Percentiles rank a stretch among this genome's conserved stretches.
phyloP scores from a whole-genome alignment of 1,140 invertebrate genomes.

The Drosophila bipectinata region DNA sequence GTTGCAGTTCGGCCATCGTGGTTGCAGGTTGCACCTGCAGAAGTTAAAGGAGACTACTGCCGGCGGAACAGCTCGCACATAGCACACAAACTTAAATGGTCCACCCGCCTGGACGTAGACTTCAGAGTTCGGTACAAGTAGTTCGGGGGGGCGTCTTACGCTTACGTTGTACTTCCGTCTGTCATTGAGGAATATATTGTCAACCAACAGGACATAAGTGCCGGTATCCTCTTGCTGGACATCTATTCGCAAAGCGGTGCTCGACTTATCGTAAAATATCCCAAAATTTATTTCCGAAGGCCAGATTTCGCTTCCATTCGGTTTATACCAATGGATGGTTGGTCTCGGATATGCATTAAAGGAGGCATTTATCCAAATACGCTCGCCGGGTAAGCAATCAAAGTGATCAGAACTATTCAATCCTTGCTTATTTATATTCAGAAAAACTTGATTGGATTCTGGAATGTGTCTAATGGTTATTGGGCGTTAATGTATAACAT shows the following conservation, averaged over 20 bases:
- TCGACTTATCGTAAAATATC: conserved; percentile 61
- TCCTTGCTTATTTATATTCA: conserved; percentile 77
- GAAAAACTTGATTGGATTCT: conserved; percentile 84
- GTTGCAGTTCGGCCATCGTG: conserved; percentile 64
- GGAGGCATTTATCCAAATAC: conserved; percentile 63
- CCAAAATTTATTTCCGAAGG: conserved; percentile 78
- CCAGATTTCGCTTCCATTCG: conserved; percentile 63
- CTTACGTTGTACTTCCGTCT: conserved; percentile 65
- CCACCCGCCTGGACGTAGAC: conserved; percentile 83
- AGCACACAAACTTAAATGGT: conserved; percentile 82
- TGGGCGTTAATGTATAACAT: too few species aligned
- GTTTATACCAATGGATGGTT: conserved; percentile 71
- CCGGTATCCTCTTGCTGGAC: conserved; percentile 84
- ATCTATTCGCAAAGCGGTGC: conserved; percentile 81
- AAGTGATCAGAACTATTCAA: conserved; percentile 47
- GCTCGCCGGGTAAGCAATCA: conserved; percentile 42
- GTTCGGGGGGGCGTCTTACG: conserved; percentile 66
- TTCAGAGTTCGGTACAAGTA: conserved; percentile 78
- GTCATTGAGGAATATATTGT: conserved; percentile 70
- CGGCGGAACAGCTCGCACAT: conserved; percentile 84
- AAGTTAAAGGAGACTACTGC: conserved; percentile 85
- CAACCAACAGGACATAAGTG: conserved; percentile 72
- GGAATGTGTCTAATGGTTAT: too few species aligned
- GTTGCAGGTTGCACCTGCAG: conserved; percentile 71
- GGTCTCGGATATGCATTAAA: conserved; percentile 72